phyloP scores from a whole-genome alignment of 2,113 vertebrate genomes.

The Rhabdomys dilectus region DNA sequence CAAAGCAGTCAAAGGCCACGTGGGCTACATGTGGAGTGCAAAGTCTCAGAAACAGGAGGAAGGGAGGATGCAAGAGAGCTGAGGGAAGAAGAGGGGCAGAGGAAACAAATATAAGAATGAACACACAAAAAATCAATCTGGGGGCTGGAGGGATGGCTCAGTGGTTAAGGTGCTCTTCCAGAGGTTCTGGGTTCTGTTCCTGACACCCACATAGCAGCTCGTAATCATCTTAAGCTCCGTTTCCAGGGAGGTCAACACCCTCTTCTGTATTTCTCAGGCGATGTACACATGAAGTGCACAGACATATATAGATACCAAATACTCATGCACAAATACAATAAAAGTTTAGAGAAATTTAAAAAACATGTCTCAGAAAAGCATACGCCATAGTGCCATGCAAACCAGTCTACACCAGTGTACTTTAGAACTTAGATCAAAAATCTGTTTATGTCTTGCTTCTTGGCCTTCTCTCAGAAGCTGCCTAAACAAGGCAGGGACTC shows the following conservation, averaged over 20 bases:
- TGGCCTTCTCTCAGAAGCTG: slow-evolving; percentile 23
- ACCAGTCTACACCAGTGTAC: neutral
- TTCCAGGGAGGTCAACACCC: neutral
- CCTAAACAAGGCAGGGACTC: neutral
- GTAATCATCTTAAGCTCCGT: neutral
- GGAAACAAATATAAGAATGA: neutral
- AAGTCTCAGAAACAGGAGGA: neutral
- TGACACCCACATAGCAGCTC: neutral
- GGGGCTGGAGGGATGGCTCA: neutral
- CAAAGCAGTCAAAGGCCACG: neutral
- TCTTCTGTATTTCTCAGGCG: neutral
- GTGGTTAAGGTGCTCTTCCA: neutral
- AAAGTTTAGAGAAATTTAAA: neutral
- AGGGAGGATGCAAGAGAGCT: neutral
- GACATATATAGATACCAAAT: neutral
- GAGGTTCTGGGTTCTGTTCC: neutral
- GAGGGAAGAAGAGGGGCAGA: neutral
- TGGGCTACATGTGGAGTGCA: neutral
- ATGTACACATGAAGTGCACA: neutral
- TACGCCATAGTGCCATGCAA: neutral
- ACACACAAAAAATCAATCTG: neutral
- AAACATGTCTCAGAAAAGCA: neutral
- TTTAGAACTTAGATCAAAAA: neutral
- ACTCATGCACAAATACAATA: neutral
- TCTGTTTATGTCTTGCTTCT: neutral